Conservation (phyloP, 2,113 vertebrate genomes). For the Scomber colias region DNA sequence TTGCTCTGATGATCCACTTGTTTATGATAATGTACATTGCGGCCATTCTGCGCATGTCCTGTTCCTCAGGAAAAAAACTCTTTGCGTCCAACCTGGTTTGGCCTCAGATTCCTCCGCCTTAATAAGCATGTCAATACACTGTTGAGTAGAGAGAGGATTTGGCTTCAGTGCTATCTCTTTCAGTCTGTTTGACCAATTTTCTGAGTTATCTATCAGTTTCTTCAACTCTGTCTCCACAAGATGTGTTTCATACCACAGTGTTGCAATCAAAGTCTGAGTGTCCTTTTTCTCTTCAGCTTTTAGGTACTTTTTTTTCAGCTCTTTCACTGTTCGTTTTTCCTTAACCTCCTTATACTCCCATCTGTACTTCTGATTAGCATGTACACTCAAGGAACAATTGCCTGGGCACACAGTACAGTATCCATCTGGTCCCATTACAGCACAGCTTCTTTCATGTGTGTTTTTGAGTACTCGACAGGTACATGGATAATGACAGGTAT, state of each 20-base stretch:
- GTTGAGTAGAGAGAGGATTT: slow-evolving; percentile 57
- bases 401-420: too few species aligned
- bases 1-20: too few species aligned
- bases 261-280: too few species aligned
- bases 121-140: slow-evolving; percentile 64
- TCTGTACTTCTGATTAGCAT: neutral
- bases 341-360: too few species aligned
- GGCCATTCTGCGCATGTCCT: too few species aligned
- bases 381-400: too few species aligned
- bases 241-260: slow-evolving; percentile 6
- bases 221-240: fast-evolving
- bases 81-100: slow-evolving; percentile 27
- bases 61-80: slow-evolving; percentile 29
- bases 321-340: neutral
- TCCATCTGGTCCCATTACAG: neutral
- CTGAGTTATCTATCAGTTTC: neutral
- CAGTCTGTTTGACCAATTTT: slow-evolving; percentile 42
- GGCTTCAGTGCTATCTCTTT: slow-evolving; percentile 66
- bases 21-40: too few species aligned
- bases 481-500: too few species aligned
- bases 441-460: too few species aligned
- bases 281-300: too few species aligned
- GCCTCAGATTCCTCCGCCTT: slow-evolving; percentile 52
- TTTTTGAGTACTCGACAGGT: too few species aligned
- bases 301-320: slow-evolving; percentile 30